Evolutionary conservation across 2,797 vertebrate genomes (phyloP).

Genomic region (Rhodeus uyekii): DNA sequence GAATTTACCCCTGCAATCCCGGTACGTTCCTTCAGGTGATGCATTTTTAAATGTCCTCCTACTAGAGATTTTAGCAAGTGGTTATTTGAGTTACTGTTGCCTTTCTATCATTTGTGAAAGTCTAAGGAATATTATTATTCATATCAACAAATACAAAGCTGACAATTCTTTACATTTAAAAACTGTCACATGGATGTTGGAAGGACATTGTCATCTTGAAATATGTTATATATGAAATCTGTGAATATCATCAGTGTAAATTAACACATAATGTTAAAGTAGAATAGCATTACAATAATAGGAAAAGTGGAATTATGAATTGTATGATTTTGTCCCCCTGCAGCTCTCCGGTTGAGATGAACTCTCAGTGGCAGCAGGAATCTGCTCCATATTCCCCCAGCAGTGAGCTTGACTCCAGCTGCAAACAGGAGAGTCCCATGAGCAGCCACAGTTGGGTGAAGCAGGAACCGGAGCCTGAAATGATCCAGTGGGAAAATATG

Average conservation of each 20-base stretch:
- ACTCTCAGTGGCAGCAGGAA: conserved; percentile 73
- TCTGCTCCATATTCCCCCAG: conserved; percentile 66
- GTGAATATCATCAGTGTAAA: neutral
- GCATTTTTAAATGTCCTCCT: too few species aligned
- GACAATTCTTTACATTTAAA: neutral
- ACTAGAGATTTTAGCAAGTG: too few species aligned
- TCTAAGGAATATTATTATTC: too few species aligned
- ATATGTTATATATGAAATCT: neutral
- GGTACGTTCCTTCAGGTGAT: neutral
- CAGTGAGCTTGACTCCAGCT: conserved; percentile 76
- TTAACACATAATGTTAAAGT: neutral
- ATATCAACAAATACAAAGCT: neutral
- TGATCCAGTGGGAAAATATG: conserved; percentile 73
- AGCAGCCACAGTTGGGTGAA: conserved; percentile 70
- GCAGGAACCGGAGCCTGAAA: conserved; percentile 70
- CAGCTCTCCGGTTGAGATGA: conserved; percentile 62
- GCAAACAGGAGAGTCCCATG: conserved; percentile 65
- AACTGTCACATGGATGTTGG: neutral
- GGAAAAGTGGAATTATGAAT: neutral
- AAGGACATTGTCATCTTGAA: neutral
- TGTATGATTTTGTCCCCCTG: neutral
- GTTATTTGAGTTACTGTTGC: too few species aligned
- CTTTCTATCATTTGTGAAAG: too few species aligned
- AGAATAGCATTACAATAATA: neutral
- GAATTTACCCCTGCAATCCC: neutral